Conservation (phyloP, 2,888 invertebrate genomes). For the Spodoptera exigua region DNA sequence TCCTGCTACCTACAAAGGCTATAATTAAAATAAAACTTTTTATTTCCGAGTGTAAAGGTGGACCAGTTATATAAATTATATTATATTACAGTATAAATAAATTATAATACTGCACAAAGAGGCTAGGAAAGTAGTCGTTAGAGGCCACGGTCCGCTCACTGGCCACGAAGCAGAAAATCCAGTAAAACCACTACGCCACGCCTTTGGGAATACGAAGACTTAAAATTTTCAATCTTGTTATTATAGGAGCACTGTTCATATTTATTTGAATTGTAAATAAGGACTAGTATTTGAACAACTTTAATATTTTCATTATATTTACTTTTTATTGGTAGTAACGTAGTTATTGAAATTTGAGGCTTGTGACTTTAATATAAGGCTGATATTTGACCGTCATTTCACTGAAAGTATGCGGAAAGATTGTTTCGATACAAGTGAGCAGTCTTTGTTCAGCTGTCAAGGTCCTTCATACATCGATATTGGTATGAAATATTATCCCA, state of each 20-base stretch:
- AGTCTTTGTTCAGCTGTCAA: constrained; percentile 29
- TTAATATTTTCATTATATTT: too few species aligned
- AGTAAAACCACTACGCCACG: constrained; percentile 47
- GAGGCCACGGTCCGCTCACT: constrained; percentile 77
- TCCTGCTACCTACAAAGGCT: background rate
- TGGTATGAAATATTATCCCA: too few species aligned
- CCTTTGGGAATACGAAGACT: constrained; percentile 40
- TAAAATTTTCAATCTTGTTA: constrained; percentile 8
- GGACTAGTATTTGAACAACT: background rate
- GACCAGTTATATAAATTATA: constrained; percentile 64
- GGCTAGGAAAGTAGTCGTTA: constrained; percentile 76
- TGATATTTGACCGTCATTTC: constrained; percentile 7
- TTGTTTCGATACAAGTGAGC: constrained; percentile 16
- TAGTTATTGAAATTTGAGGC: background rate
- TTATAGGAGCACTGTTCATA: background rate
- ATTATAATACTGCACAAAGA: constrained; percentile 66
- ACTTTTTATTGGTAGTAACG: too few species aligned
- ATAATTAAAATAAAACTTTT: constrained; percentile 37
- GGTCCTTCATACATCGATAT: constrained; percentile 9
- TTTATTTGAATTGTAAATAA: background rate
- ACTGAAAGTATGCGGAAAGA: constrained; percentile 52
- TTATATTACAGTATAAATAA: too few species aligned
- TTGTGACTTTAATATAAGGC: background rate
- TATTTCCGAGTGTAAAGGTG: constrained; percentile 59
- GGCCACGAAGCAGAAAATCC: constrained; percentile 21